These are phyloP conservation scores for Coptodon rendalli DNA, from an alignment of 2,113 vertebrate species.

Conservation along the genomic window DNA sequence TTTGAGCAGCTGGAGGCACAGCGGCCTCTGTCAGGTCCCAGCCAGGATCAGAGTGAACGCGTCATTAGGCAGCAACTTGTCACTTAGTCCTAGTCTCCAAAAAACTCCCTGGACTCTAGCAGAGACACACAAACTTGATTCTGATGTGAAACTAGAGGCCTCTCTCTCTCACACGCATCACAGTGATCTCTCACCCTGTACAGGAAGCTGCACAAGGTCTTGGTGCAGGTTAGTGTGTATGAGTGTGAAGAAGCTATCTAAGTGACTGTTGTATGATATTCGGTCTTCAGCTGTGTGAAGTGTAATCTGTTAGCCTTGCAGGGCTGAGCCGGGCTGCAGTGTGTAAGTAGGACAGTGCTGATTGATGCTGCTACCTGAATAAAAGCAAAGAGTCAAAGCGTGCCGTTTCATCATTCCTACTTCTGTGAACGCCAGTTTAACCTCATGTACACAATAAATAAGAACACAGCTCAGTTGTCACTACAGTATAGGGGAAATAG, in stretches of 20 bases:
- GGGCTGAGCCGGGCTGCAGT: not conserved
- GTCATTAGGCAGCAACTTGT: not conserved
- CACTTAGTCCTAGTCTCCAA: not conserved
- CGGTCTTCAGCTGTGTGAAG: not conserved
- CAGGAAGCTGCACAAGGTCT: not conserved
- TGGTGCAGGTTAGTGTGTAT: not conserved
- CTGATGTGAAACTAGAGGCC: not conserved
- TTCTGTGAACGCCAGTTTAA: not conserved
- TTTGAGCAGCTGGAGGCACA: not conserved
- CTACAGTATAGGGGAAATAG: not conserved
- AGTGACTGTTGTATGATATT: not conserved
- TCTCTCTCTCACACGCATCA: not conserved
- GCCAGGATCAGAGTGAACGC: not conserved
- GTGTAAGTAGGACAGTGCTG: conserved; percentile 43
- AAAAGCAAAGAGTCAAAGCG: conserved; percentile 54
- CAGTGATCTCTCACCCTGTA: not conserved
- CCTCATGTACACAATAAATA: not conserved
- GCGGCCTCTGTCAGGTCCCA: not conserved
- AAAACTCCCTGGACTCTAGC: not conserved
- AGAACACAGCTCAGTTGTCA: not conserved
- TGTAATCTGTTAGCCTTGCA: not conserved
- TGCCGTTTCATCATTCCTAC: not conserved
- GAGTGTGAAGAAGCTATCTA: not conserved
- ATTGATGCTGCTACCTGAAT: conserved; percentile 68
- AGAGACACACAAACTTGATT: not conserved